Conservation (phyloP, 2,888 invertebrate species). For the Drosophila mimetica region DNA sequence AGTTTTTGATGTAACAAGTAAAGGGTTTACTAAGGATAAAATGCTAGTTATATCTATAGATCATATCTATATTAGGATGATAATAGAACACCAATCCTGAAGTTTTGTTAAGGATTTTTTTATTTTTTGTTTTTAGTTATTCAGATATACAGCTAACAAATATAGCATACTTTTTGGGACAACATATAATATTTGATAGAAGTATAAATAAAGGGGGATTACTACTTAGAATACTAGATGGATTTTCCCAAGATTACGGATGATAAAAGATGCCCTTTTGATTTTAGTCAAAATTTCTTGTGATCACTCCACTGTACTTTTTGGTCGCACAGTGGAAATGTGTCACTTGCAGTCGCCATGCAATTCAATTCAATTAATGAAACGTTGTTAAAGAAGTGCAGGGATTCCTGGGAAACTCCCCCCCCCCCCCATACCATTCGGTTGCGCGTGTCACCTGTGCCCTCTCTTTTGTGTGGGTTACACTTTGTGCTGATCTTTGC, state of each 20-base stretch:
- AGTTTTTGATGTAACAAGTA: too few relatives aligned
- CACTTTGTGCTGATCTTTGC: constrained; percentile 77
- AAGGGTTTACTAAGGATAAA: too few relatives aligned
- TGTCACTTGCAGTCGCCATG: constrained; percentile 22
- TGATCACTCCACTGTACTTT: neutral
- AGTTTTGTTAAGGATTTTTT: too few relatives aligned
- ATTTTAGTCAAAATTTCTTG: neutral
- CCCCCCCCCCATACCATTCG: constrained; percentile 10
- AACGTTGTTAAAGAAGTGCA: constrained; percentile 59
- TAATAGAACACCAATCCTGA: too few relatives aligned
- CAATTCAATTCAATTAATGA: constrained; percentile 76
- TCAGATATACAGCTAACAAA: too few relatives aligned
- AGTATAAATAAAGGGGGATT: too few relatives aligned
- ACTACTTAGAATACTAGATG: neutral
- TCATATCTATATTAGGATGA: too few relatives aligned
- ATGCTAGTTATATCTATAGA: too few relatives aligned
- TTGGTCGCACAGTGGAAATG: constrained; percentile 22
- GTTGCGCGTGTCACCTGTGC: constrained; percentile 9
- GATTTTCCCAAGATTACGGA: neutral
- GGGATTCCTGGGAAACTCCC: constrained; percentile 22
- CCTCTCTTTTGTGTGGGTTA: constrained; percentile 36
- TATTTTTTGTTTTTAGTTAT: too few relatives aligned
- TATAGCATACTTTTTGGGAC: too few relatives aligned
- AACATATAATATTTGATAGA: too few relatives aligned
- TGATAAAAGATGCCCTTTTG: neutral